Base-by-base conservation (phyloP, 2,888 invertebrate species). In the Melieria omissa region DNA sequence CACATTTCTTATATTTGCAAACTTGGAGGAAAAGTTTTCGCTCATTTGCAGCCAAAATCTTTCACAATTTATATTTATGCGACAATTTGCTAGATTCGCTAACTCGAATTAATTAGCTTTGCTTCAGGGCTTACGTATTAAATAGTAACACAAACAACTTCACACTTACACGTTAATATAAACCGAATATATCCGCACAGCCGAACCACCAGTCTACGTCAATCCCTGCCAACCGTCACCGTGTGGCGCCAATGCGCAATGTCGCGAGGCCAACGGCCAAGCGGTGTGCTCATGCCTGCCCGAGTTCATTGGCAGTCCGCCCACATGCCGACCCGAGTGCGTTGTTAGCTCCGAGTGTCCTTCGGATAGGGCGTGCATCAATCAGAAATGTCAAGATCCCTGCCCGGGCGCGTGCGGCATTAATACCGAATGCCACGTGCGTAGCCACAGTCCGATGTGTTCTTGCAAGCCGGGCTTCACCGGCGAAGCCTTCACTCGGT, bases 401-500 rank as follows among this genome's bases (percentile, higher is more conserved):
- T 95, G 95, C 79, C 89, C 90, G 4, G 93, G 93, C 64, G 91
- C 93, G 58, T 96, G 96, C 81, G 95, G 93, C 16, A 90, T 91
- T 77, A 92, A 92, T 81, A 92, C 95, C 9, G 89, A 91, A 70
- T 96, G 96, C 79, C 91, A 92, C 85, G 94, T 95, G 41, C 91
- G 93, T 74, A 92, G 93, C 80, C 95, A 96, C 82, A 93, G 93
- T 82, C 95, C 95, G 3, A 90, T 94, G 76, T 95, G 95, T 83
- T 91, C 92, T 29, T 95, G 95, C 83, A 90, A 91, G 75, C 86
- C 90, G 14, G 90, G 91, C 66, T 91, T 89, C 80, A 92, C 92
- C 12, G 95, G 95, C n/a, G 93, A 94, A 89, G 93, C 94, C 4
- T 93, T 94, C 82, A 90, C 89, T 58, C 89, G 90, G 79, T 92